Percentiles rank a stretch among this genome's conserved stretches.
Conservation (phyloP, 2,113 vertebrate species). For the Lagopus leucura region DNA sequence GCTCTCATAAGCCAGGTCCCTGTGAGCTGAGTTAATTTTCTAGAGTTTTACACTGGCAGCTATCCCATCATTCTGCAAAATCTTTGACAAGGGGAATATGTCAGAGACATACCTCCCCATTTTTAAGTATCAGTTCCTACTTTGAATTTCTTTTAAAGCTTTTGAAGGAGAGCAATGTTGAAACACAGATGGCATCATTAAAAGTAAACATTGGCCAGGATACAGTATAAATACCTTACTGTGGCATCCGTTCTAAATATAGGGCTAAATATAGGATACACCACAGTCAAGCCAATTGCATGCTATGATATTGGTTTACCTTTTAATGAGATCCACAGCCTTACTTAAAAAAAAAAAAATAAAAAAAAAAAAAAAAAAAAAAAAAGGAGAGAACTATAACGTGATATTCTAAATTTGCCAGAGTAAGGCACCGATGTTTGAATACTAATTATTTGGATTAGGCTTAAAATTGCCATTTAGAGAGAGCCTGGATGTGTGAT, state of each 20-base stretch:
- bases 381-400: neutral
- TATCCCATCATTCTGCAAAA: neutral
- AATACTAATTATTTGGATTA: neutral
- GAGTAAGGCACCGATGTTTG: neutral
- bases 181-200: constrained; percentile 3
- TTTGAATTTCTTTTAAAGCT: neutral
- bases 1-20: neutral
- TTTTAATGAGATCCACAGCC: constrained; percentile 22
- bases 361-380: no score
- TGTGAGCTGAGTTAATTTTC: neutral
- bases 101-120: neutral
- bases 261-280: constrained; percentile 31
- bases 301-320: constrained; percentile 36
- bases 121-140: neutral
- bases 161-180: neutral
- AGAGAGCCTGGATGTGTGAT: neutral
- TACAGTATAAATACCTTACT: constrained; percentile 30
- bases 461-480: neutral
- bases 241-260: constrained; percentile 34
- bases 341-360: neutral
- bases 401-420: neutral
- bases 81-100: neutral
- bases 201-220: constrained; percentile 29
- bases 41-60: neutral
- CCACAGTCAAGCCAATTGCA: constrained; percentile 16